A percentile compares a stretch with the other conserved stretches of the same genome.
phyloP scores from a whole-genome alignment of 2,113 vertebrate genomes.

The Tricholaema leucomelas region DNA sequence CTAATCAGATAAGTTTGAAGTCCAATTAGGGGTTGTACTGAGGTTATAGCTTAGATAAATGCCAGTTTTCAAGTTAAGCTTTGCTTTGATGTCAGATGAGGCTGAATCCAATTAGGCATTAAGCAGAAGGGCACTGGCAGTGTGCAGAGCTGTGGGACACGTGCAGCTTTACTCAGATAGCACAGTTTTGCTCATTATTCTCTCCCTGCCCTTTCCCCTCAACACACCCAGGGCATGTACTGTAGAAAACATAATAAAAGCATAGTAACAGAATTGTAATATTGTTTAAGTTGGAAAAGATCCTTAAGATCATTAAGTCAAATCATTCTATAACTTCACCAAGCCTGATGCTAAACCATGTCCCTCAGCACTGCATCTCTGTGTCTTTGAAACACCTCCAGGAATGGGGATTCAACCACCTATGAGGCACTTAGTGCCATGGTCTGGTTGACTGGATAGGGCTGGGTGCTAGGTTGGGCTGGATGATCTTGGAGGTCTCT shows the following conservation, averaged over 20 bases:
- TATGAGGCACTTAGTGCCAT: no score
- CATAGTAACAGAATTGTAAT: not conserved
- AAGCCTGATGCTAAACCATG: no score
- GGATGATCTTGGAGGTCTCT: no score
- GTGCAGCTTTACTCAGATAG: not conserved
- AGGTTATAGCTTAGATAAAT: not conserved
- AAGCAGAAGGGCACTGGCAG: not conserved
- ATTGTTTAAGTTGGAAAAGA: no score
- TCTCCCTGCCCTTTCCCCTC: not conserved
- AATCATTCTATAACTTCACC: no score
- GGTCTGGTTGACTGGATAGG: no score
- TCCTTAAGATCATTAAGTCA: no score
- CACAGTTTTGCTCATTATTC: not conserved
- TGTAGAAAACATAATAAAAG: not conserved
- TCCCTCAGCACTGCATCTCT: no score
- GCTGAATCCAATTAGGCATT: not conserved
- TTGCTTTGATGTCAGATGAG: not conserved
- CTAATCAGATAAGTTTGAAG: not conserved
- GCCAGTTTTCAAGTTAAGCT: not conserved
- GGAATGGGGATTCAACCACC: no score
- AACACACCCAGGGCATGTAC: fast-evolving
- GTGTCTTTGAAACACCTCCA: no score
- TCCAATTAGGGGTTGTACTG: not conserved
- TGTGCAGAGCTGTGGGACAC: fast-evolving
- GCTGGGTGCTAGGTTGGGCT: no score